Percentiles rank a stretch among this genome's conserved stretches.
These are phyloP conservation scores for Palaemon carinicauda DNA, from an alignment of 1,140 invertebrate species.

Conservation along the genomic window DNA sequence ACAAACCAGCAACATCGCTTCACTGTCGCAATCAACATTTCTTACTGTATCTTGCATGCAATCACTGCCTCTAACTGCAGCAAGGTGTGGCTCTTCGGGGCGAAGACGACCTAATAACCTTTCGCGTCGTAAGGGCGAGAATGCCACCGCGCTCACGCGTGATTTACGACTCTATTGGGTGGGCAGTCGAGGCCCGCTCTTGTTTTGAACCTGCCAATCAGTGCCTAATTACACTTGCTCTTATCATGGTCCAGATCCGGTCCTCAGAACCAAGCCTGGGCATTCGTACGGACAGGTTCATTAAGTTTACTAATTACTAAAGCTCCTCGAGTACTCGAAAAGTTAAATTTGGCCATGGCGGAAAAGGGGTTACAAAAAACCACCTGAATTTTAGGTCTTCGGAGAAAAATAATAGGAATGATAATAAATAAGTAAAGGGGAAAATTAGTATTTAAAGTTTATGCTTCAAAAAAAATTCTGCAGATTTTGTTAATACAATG, in stretches of 20 bases:
- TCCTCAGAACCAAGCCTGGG: conserved; percentile 48
- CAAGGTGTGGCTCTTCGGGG: conserved; percentile 45
- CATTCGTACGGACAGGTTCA: conserved; percentile 55
- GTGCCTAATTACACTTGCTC: conserved; percentile 56
- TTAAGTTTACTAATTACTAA: conserved; percentile 56
- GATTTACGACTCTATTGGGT: conserved; percentile 37
- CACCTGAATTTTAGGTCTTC: too few species aligned
- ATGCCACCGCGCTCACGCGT: background rate
- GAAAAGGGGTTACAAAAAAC: background rate
- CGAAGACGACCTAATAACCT: background rate
- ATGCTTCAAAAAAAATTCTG: too few species aligned
- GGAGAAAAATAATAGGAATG: conserved; percentile 23
- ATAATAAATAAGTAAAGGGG: conserved; percentile 22
- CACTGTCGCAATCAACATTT: conserved; percentile 56
- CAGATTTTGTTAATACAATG: too few species aligned
- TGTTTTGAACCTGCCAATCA: conserved; percentile 51
- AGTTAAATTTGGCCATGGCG: conserved; percentile 53
- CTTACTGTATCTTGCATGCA: conserved; percentile 57
- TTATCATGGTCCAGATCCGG: conserved; percentile 52
- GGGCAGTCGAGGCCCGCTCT: conserved; percentile 26
- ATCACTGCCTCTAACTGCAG: conserved; percentile 52
- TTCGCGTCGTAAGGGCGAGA: conserved; percentile 23
- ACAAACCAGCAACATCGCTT: conserved; percentile 47
- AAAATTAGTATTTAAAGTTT: background rate
- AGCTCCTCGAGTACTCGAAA: conserved; percentile 50